Base-by-base conservation (phyloP, 1,140 invertebrate genomes). In the Ceratina australensis region DNA sequence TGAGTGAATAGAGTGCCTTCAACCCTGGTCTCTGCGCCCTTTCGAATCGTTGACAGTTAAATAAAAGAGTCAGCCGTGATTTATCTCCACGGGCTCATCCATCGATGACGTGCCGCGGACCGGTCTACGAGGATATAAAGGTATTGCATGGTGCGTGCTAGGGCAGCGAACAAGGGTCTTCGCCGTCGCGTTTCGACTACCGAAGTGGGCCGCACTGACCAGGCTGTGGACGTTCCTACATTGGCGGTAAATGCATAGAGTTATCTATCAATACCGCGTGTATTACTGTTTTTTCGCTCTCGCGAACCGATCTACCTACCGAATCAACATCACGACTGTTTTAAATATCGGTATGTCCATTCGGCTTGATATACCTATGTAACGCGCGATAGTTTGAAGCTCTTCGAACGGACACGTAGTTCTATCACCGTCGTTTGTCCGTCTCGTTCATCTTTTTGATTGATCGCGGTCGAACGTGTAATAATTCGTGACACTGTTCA, bases 161-260 rank as follows among this genome's bases (percentile, higher is more conserved):
- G 57, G 75, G 24, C 57, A 22, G 78, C 68, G 54, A 67, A 65
- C 28, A 49, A 68, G 67, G 24, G 54, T 52, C 54, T 61, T n/a
- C 54, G 61, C 33, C 47, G 80, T 69, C 26, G 64, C 26, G 20
- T 61, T 56, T 71, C 59, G 22, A 59, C 50, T 26, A 16, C 72
- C 67, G 82, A 78, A 71, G 71, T 81, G 74, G 71, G 68, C 56
- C 52, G 66, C 72, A 71, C 64, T 67, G 76, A 72, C 72, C 26
- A 79, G 64, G 65, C 52, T 60, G 75, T 81, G 79, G 67, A 77
- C 65, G 65, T 82, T 15, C 73, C 73, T 78, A 72, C 66, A 75
- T 66, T 79, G 80, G 77, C 77, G 83, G 84, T 84, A 72, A 84
- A 78, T 84, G 78, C 52, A 68, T 56, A 64, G 56, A 42, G 5